Base-by-base conservation (phyloP, 2,888 invertebrate genomes). In the Caenorhabditis imperialis region DNA sequence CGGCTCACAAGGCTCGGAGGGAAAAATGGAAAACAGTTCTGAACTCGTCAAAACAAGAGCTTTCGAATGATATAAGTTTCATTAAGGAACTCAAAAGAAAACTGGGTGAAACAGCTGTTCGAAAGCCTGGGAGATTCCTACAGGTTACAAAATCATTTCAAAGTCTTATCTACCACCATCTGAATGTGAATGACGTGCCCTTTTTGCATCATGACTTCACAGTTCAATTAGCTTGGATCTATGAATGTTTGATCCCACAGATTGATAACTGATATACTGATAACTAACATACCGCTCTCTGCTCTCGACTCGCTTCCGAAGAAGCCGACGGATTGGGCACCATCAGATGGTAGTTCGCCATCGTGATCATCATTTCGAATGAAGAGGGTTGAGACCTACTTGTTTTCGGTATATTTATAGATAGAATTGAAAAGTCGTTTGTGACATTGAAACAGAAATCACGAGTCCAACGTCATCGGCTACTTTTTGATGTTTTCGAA, bases 261-360 rank as follows among this genome's bases (percentile, higher is more conserved):
- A n/a, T n/a, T n/a, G n/a, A n/a, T n/a, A n/a, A n/a, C n/a, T n/a
- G n/a, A n/a, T n/a, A n/a, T n/a, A n/a, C n/a, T n/a, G n/a, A n/a
- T n/a, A n/a, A n/a, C n/a, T 27, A 27, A 18, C 58, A 47, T 58
- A 58, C 58, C 58, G 58, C 38, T 58, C 58, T 14, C 22, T 25
- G 58, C 16, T 23, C 10, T n/a, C 25, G 47, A 25, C 20, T 48
- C 14, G 47, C 23, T 37, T 18, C 47, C 25, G 63, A 54, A 40
- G 38, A 48, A 33, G 45, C 47, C 20, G 63, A 54, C 20, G 57
- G 35, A 40, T 65, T 65, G 4, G 55, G 57, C 18, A 57, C 57
- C 67, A 67, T 67, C 25, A 67, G 30, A 58, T 67, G 67, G 44
- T 67, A 67, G 37, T 67, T 67, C 1, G 67, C 67, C 50, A 67